A percentile compares a stretch with the other conserved stretches of the same genome.
Conservation (phyloP, 2,113 vertebrate species). For the Sapayoa aenigma region DNA sequence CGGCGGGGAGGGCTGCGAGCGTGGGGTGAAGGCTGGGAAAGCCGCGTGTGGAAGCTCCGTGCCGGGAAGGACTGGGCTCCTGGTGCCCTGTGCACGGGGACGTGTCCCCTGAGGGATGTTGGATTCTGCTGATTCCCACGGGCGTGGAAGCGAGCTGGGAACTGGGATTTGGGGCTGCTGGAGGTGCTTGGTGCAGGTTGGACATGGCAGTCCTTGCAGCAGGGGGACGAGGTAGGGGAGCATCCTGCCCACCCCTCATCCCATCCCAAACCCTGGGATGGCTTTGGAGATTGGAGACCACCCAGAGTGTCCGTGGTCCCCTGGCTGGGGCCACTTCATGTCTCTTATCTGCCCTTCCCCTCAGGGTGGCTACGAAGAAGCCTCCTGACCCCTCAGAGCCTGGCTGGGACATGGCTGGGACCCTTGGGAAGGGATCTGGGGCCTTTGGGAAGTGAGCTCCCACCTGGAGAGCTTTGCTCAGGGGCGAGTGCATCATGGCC, state of each 20-base stretch:
- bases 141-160: rapidly evolving
- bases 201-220: rapidly evolving
- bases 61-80: too few species aligned
- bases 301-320: rapidly evolving
- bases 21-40: neutral
- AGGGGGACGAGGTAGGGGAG: neutral
- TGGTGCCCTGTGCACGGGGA: rapidly evolving
- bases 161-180: neutral
- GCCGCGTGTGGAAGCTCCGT: rapidly evolving
- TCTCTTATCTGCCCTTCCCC: neutral
- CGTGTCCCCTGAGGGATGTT: rapidly evolving
- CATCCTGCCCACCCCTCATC: neutral
- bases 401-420: neutral
- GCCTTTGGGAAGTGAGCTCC: neutral
- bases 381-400: neutral
- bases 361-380: neutral
- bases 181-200: neutral
- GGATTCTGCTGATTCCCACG: rapidly evolving
- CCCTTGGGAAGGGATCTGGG: too few species aligned
- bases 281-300: neutral
- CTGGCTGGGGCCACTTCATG: too few species aligned
- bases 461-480: neutral
- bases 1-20: neutral
- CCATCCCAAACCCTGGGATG: neutral
- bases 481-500: rapidly evolving